Percentiles rank a stretch among this genome's conserved stretches.
These are phyloP conservation scores for Aphodius sticticus DNA, from an alignment of 2,888 invertebrate genomes.

Conservation along the genomic window DNA sequence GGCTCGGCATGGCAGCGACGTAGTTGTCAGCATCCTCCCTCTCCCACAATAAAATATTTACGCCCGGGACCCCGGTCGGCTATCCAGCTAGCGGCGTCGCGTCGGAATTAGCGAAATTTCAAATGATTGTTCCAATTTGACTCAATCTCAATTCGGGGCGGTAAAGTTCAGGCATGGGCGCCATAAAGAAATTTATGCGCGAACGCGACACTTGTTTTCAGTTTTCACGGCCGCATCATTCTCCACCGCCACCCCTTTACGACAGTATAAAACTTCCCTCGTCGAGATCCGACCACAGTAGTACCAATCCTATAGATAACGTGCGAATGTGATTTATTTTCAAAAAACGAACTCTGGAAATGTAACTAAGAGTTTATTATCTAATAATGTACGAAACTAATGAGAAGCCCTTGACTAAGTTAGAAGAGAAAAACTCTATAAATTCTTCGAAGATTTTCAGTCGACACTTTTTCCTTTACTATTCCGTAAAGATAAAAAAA, in stretches of 20 bases:
- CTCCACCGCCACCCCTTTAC: constrained; percentile 47
- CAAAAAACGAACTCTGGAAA: too few species aligned
- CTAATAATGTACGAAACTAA: too few species aligned
- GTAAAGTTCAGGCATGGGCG: constrained; percentile 40
- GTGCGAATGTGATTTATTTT: background rate
- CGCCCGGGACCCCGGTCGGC: background rate
- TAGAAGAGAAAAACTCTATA: too few species aligned
- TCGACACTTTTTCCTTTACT: too few species aligned
- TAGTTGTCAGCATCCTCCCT: background rate
- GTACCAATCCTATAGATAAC: background rate
- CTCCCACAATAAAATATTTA: background rate
- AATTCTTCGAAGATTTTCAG: too few species aligned
- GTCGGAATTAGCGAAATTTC: background rate
- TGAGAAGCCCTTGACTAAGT: too few species aligned
- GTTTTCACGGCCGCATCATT: constrained; percentile 43
- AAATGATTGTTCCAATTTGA: constrained; percentile 4
- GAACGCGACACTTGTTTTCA: constrained; percentile 52
- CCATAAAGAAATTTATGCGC: constrained; percentile 43
- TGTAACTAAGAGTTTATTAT: too few species aligned
- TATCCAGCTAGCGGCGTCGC: background rate
- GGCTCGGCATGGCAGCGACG: background rate
- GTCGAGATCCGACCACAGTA: constrained; percentile 42
- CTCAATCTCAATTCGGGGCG: constrained; percentile 23
- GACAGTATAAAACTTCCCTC: constrained; percentile 50
- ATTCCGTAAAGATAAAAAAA: too few species aligned